Base-by-base conservation (phyloP, 2,888 invertebrate genomes). In the Polyommatus iphigenia region DNA sequence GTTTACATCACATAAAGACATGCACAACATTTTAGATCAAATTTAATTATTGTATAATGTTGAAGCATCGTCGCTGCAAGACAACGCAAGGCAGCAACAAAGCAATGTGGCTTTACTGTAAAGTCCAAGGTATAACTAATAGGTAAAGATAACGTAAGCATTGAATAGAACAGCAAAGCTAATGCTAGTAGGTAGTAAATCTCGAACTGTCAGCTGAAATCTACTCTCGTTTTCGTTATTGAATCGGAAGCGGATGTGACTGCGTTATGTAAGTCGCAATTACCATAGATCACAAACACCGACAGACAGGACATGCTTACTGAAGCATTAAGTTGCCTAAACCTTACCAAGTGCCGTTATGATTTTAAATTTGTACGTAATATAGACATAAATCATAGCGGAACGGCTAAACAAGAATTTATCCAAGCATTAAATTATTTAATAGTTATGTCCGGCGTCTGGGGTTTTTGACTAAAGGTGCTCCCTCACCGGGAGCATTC, bases 141-240 rank as follows among this genome's bases (percentile, higher is more conserved):
- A 59, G 59, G 59, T 59, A 59, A 59, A 13, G 62, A 13, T 62
- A 62, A 62, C 13, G 10, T 62, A 4, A 24, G 15, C 59, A 59
- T 8, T 59, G 20, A 4, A 62, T 24, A 62, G 10, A 8, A 13
- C 62, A 62, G 46, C 24, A 5, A 13, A 62, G 62, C 24, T 62
- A 62, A 24, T 62, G 24, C 24, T 62, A 24, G 62, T 29, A 32
- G 13, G 62, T 29, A 32, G 13, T 67, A 67, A 67, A 67, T 67
- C 67, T 15, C 29, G 24, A 2, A 67, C 67, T 67, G 67, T 67
- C 67, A 67, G 10, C 62, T 67, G 67, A 67, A 67, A 67, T 29
- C 2, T 67, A 67, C 67, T 67, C 67, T 67, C 67, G 29, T 67
- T 67, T 67, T 67, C 67, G 18, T 67, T 67, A 67, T 29, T 62